These are phyloP conservation scores for Drosophila ananassae DNA, from an alignment of 1,140 invertebrate genomes.

Conservation along the genomic window DNA sequence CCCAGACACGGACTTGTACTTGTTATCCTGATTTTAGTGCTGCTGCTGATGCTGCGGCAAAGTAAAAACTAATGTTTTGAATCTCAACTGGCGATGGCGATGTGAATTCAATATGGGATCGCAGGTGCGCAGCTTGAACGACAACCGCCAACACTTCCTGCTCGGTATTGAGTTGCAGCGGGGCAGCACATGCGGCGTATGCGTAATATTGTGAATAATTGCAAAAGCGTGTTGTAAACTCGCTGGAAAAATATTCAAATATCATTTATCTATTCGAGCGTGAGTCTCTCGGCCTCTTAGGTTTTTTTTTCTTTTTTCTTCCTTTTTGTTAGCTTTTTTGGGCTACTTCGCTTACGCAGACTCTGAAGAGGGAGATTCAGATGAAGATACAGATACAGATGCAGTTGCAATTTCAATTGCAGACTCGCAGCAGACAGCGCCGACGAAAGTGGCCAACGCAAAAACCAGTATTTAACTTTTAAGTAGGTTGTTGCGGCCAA, in stretches of 20 bases:
- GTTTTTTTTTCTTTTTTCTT: conserved; percentile 16
- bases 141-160: conserved; percentile 57
- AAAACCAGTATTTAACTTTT: conserved; percentile 70
- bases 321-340: conserved; percentile 9
- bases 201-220: conserved; percentile 77
- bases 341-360: conserved; percentile 62
- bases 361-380: background rate
- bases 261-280: conserved; percentile 50
- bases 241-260: conserved; percentile 57
- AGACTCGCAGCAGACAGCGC: conserved; percentile 34
- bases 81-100: conserved; percentile 17
- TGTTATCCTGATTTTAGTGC: conserved; percentile 67
- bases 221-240: conserved; percentile 71
- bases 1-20: conserved; percentile 55
- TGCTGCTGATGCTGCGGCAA: conserved; percentile 22
- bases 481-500: conserved; percentile 62
- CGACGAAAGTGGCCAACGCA: conserved; percentile 56
- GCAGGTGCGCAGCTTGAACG: conserved; percentile 51
- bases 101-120: conserved; percentile 34
- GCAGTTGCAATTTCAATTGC: conserved; percentile 30
- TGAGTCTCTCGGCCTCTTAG: conserved; percentile 14
- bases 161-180: conserved; percentile 54
- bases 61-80: conserved; percentile 57
- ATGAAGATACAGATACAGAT: conserved; percentile 8
- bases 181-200: conserved; percentile 48